Evolutionary conservation across 2,113 vertebrate species (phyloP).

Genomic region (Gallinago media): DNA sequence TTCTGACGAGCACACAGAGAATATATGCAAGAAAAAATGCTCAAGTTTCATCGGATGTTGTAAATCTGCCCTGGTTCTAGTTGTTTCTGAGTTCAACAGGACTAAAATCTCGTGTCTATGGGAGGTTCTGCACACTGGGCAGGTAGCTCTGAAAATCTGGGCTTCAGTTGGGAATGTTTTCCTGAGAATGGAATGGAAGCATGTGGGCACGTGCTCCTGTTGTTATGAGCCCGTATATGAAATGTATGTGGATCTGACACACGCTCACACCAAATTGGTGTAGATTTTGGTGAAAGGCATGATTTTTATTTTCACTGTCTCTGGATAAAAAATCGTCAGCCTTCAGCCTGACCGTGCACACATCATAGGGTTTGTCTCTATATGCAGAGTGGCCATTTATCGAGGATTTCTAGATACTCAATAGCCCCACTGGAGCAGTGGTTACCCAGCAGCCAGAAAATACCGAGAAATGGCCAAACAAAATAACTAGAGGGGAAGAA

Average conservation of each 20-base stretch:
- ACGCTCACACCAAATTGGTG: background rate
- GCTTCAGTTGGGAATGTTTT: background rate
- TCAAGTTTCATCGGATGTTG: background rate
- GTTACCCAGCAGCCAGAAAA: background rate
- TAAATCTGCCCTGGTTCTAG: background rate
- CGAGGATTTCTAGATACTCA: too few species aligned
- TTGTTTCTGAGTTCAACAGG: background rate
- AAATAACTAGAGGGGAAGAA: background rate
- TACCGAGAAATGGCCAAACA: background rate
- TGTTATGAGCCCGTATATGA: background rate
- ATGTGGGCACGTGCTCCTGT: fast-evolving
- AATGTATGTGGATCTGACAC: background rate
- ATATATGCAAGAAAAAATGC: background rate
- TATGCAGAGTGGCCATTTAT: background rate
- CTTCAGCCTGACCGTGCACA: background rate
- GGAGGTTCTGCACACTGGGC: background rate
- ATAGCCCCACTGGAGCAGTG: background rate
- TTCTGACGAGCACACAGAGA: background rate
- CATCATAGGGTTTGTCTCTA: fast-evolving
- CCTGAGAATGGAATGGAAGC: background rate
- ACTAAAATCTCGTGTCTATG: background rate
- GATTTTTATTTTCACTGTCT: background rate
- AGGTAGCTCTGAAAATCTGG: background rate
- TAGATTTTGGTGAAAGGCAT: background rate
- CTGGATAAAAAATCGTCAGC: background rate